Percentiles rank a stretch among this genome's conserved stretches.
phyloP scores from a whole-genome alignment of 2,113 vertebrate genomes.

The Sminthopsis crassicaudata region DNA sequence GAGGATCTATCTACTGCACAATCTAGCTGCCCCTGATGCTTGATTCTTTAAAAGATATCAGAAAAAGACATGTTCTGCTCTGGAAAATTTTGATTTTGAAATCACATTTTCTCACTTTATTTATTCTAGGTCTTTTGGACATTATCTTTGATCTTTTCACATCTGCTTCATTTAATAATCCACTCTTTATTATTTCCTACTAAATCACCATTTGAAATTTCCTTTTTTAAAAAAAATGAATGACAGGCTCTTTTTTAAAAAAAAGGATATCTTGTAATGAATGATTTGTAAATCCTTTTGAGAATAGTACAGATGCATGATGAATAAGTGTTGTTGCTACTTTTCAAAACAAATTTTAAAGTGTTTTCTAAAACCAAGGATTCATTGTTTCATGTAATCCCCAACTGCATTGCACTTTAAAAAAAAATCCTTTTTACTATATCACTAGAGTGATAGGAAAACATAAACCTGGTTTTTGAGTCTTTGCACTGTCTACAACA shows the following conservation, averaged over 20 bases:
- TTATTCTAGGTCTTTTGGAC: not conserved
- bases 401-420: constrained; percentile 12
- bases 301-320: constrained; percentile 18
- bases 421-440: constrained; percentile 12
- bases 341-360: constrained; percentile 32
- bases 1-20: no score
- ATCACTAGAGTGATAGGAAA: constrained; percentile 19
- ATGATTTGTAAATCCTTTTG: constrained; percentile 38
- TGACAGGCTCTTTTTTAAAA: constrained; percentile 1
- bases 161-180: constrained; percentile 18
- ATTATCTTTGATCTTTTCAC: constrained; percentile 8
- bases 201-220: constrained; percentile 25
- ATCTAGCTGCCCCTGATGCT: no score
- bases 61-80: not conserved
- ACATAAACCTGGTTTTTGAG: not conserved
- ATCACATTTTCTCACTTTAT: not conserved
- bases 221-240: not conserved
- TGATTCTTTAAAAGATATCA: constrained; percentile 1
- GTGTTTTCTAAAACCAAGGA: constrained; percentile 6
- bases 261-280: not conserved
- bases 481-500: not conserved
- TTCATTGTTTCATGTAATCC: constrained; percentile 20
- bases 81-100: constrained; percentile 34
- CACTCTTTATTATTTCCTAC: not conserved
- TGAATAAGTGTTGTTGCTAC: constrained; percentile 7